phyloP scores from a whole-genome alignment of 2,888 invertebrate species.

The Rotaria magnacalcarata region DNA sequence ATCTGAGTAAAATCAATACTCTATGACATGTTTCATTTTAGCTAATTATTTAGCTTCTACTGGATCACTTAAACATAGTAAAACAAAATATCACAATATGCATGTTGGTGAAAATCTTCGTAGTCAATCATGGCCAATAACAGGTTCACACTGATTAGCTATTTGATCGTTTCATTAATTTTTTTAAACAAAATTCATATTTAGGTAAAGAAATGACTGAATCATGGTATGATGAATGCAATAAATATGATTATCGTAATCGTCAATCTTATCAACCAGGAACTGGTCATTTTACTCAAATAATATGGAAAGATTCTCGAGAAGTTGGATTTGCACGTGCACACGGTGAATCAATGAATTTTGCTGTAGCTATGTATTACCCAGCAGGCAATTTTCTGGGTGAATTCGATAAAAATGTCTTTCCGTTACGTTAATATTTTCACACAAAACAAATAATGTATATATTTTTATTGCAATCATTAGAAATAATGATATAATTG shows the following conservation, averaged over 20 bases:
- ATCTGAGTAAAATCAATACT: background rate
- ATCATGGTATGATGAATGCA: constrained; percentile 40
- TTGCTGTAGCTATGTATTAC: background rate
- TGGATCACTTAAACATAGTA: background rate
- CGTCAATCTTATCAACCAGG: constrained; percentile 30
- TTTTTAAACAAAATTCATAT: background rate
- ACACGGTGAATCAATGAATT: background rate
- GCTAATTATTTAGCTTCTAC: background rate
- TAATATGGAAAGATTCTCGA: constrained; percentile 37
- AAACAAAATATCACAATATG: background rate
- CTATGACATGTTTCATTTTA: background rate
- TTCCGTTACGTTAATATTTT: background rate
- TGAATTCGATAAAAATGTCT: background rate
- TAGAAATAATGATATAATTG: background rate
- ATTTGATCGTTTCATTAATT: background rate
- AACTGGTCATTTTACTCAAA: constrained; percentile 44
- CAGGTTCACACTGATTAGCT: background rate
- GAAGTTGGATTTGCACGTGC: constrained; percentile 37
- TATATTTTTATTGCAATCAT: background rate
- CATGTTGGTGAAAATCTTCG: background rate
- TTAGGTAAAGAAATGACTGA: constrained; percentile 32
- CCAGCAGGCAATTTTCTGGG: background rate
- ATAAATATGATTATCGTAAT: constrained; percentile 30
- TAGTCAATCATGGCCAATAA: constrained; percentile 3
- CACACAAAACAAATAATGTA: background rate